Percentiles rank a stretch among this genome's conserved stretches.
phyloP scores from a whole-genome alignment of 2,797 vertebrate genomes.

The Potorous gilbertii region DNA sequence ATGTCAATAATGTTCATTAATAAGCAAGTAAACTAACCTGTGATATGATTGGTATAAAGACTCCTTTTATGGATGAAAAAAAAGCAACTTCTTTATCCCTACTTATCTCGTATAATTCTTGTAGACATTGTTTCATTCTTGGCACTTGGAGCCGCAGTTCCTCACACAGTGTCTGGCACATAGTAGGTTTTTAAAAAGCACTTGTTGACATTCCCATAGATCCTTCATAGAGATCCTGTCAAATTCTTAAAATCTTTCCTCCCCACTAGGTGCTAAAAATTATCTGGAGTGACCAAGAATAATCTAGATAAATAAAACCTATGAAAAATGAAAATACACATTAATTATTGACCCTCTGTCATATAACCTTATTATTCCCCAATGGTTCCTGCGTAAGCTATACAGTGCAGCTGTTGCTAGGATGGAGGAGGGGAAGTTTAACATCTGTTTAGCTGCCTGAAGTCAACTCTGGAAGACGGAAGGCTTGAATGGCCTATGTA shows the following conservation, averaged over 20 bases:
- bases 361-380: not conserved
- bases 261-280: not conserved
- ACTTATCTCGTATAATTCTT: not conserved
- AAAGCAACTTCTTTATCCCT: not conserved
- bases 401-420: not conserved
- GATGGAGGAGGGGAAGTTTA: not conserved
- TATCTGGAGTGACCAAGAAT: not conserved
- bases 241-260: not conserved
- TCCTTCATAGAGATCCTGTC: not conserved
- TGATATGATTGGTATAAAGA: not conserved
- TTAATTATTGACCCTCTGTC: not conserved
- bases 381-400: not conserved
- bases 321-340: not conserved
- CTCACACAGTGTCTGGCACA: not conserved
- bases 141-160: not conserved
- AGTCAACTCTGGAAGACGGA: not conserved
- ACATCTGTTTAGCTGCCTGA: not conserved
- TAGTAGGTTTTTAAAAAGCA: not conserved
- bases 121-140: not conserved
- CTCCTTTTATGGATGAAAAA: not conserved
- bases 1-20: not conserved
- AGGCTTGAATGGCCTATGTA: not conserved
- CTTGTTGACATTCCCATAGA: not conserved
- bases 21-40: not conserved
- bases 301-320: not conserved